Evolutionary conservation across 2,888 invertebrate genomes (phyloP).

Genomic region (Glyphotaelius pellucidus): DNA sequence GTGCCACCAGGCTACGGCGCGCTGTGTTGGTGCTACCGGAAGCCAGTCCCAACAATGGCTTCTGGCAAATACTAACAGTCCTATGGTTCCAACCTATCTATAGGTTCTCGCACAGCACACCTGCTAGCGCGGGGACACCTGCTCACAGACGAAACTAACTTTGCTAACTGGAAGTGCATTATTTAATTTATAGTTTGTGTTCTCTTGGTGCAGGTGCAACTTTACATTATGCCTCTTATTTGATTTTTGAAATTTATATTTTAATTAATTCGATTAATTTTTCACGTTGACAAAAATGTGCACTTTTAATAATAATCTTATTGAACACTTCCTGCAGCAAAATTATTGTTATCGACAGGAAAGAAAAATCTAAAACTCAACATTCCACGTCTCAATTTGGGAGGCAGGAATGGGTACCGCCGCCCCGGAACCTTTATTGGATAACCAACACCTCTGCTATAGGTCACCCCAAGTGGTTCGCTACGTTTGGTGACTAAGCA

Average conservation of each 20-base stretch:
- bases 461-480: too few relatives aligned
- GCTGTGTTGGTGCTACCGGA: slow-evolving; percentile 21
- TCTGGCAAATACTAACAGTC: slow-evolving; percentile 28
- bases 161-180: slow-evolving; percentile 14
- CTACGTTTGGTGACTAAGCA: too few relatives aligned
- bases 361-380: too few relatives aligned
- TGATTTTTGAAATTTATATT: neutral
- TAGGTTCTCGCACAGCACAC: neutral
- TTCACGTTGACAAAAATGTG: too few relatives aligned
- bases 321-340: too few relatives aligned
- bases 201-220: neutral
- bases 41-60: slow-evolving; percentile 31
- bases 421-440: too few relatives aligned
- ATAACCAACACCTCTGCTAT: too few relatives aligned
- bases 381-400: too few relatives aligned
- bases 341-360: too few relatives aligned
- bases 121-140: slow-evolving; percentile 9
- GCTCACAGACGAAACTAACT: slow-evolving; percentile 34
- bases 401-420: too few relatives aligned
- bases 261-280: too few relatives aligned
- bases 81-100: neutral
- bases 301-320: too few relatives aligned
- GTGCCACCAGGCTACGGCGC: neutral
- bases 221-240: neutral
- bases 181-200: slow-evolving; percentile 48